Evolutionary conservation across 2,113 vertebrate genomes (phyloP).

Genomic region (Caloenas nicobarica): DNA sequence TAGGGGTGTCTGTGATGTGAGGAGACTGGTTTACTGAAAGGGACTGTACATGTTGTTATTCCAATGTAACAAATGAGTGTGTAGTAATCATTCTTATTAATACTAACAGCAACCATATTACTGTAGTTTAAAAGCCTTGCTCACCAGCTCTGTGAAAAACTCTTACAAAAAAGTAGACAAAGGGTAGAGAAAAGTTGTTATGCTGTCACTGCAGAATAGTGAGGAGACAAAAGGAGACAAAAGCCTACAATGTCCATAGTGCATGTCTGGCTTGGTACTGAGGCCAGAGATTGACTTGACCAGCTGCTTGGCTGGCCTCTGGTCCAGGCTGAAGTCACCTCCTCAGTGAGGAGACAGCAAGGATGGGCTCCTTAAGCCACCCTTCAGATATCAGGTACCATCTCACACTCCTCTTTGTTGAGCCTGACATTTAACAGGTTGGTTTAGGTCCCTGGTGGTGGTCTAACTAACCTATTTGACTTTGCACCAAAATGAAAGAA

Average conservation of each 20-base stretch:
- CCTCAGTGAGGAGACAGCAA: background rate
- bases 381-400: background rate
- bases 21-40: background rate
- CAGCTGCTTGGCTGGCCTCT: background rate
- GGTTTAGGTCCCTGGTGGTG: background rate
- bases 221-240: background rate
- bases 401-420: background rate
- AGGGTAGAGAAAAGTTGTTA: background rate
- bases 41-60: background rate
- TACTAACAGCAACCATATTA: background rate
- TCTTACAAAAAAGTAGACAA: background rate
- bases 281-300: background rate
- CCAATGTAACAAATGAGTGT: background rate
- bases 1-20: background rate
- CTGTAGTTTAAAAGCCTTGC: background rate
- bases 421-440: background rate
- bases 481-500: background rate
- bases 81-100: background rate
- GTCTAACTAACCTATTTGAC: background rate
- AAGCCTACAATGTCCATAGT: fast-evolving
- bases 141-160: background rate
- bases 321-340: background rate
- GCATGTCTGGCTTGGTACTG: background rate
- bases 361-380: background rate
- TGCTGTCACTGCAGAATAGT: background rate